Base-by-base conservation (phyloP, 2,113 vertebrate genomes). In the Sula dactylatra region DNA sequence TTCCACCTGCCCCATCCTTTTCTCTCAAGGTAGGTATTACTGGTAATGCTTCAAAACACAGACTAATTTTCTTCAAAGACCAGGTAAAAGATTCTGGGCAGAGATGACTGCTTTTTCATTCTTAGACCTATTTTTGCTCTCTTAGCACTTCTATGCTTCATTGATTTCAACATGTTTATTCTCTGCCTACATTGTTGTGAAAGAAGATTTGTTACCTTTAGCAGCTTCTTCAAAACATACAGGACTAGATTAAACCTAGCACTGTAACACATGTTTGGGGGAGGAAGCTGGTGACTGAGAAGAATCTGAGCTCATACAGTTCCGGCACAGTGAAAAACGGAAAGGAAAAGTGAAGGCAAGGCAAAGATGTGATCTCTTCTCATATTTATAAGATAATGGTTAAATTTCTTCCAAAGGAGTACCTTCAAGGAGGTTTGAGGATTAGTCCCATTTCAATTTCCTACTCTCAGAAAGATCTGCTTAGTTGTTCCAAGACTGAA, bases 181-280 rank as follows among this genome's bases (percentile, higher is more conserved):
- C 31, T 88, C 47, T 76, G 32, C 29, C 71, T 55, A 76, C 14
- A 55, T 0, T 67, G 82, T 80, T 44, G 18, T 16, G 44, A 77
- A 58, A 64, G 21, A 47, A 64, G 16, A 59, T 71, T 29, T 3
- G 9, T 52, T 76, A 52, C 44, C 31, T 64, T 88, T 16, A 38
- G 29, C 25, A 79, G 58, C 49, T 65, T 82, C 62, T 88, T 58
- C 54, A 69, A 76, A 76, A 87, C 13, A 38, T 7, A 16, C 13
- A 59, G 56, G n/a, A 55, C 10, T 50, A n/a, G 32, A 72, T 64
- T 50, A 74, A 71, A 79, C 25, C 25, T 82, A 56, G 47, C 42
- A 36, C 31, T 10, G 10, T 29, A 58, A 32, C 0, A 0, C 0
- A 0, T 19, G 8, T 47, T 45, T 78, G 18, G 25, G n/a, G 16